Base-by-base conservation (phyloP, 2,888 invertebrate genomes). In the Linyphia triangularis region DNA sequence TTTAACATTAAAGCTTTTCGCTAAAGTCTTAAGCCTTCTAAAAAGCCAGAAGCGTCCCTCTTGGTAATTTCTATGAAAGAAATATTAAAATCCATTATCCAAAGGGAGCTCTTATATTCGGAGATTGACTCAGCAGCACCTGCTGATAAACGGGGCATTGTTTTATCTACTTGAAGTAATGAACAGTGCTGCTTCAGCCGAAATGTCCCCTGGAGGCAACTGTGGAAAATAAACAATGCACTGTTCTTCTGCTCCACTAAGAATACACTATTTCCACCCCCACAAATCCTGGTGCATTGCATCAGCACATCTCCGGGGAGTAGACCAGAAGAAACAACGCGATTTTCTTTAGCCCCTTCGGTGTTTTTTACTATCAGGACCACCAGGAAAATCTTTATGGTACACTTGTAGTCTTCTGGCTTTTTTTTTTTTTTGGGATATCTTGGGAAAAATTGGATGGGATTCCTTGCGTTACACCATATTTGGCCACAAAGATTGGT, bases 251-350 rank as follows among this genome's bases (percentile, higher is more conserved):
- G 33, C 26, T 10, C 7, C 37, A 4, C 40, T 16, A n/a, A 63
- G 61, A 63, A 77, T 37, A 24, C 33, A 63, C 28, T 40, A n/a
- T 57, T 59, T 73, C 24, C 9, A 13, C 73, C 2, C 73, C 59
- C 73, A 33, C 77, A 77, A 77, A 77, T 77, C 77, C 77, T 16
- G n/a, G n/a, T 1, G 40, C 33, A 24, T 24, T 77, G 77, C 77
- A 30, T 59, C 61, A 30, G 10, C 10, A 13, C 22, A 33, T 63
- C 77, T 6, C 77, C 22, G 16, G 77, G 77, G 77, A 59, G 61
- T 30, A 26, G 16, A 10, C 40, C 37, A 26, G 24, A 22, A 77
- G 57, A 30, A 72, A 72, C 40, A 26, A 51, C 26, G 51, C 33
- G 59, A 59, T 77, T 77, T 73, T 77, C 28, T 30, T 30, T 22